Conservation (phyloP, 2,888 invertebrate genomes). For the Epiblema foenella region DNA sequence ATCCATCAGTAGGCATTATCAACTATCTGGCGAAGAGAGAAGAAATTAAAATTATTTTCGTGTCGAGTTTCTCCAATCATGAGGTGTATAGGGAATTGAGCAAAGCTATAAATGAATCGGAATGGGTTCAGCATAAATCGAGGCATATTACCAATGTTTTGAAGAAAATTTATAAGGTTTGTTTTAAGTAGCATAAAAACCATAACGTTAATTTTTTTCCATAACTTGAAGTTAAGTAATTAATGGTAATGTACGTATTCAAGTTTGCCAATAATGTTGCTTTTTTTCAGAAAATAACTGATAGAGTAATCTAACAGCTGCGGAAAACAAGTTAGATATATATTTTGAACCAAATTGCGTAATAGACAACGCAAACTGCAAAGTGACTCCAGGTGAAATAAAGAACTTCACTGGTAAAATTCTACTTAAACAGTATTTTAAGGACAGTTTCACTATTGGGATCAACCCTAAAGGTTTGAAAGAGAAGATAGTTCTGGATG, state of each 20-base stretch:
- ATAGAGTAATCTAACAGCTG: conserved; percentile 14
- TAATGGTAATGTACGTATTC: too few relatives aligned
- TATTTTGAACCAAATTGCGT: conserved; percentile 26
- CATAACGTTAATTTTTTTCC: too few relatives aligned
- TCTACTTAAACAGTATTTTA: conserved; percentile 13
- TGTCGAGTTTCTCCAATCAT: neutral
- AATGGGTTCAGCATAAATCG: neutral
- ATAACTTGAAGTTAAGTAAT: too few relatives aligned
- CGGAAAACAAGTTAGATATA: neutral
- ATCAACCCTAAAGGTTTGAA: conserved; percentile 33
- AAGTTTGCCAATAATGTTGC: too few relatives aligned
- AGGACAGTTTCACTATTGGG: neutral
- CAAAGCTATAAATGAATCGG: neutral
- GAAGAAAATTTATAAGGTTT: conserved; percentile 26
- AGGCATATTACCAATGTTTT: neutral
- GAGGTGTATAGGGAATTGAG: neutral
- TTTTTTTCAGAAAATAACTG: conserved; percentile 33
- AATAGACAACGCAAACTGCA: neutral
- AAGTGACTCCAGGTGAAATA: conserved; percentile 5
- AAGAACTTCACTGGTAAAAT: conserved; percentile 20
- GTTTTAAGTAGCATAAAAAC: neutral
- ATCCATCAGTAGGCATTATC: conserved; percentile 33
- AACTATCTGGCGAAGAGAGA: conserved; percentile 15
- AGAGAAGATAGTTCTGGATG: conserved; percentile 19
- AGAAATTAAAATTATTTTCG: conserved; percentile 27